Evolutionary conservation across 2,888 invertebrate genomes (phyloP), one percentile per base, ranked within the genome.

Genomic region (Osedax fenrisi): DNA sequence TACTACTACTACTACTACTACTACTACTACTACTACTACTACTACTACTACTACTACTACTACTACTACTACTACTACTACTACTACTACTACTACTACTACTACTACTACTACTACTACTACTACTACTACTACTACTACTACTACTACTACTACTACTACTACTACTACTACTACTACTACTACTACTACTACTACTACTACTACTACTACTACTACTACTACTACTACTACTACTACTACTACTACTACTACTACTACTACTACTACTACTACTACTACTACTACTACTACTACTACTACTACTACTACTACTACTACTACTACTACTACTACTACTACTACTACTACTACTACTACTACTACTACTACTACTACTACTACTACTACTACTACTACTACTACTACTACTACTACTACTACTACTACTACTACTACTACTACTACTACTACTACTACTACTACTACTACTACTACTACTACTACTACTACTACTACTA

Each of bases 11-110:
- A 56, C 56, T 56, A 56, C 56, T 56, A 56, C 56, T 56, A 56
- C 56, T 56, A 56, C 56, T 56, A 56, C 56, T 56, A 56, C 56
- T 56, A 56, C 56, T 56, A 56, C 56, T 56, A 56, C 56, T 56
- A 56, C 56, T 56, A 56, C 56, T 56, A 56, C 56, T 56, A 56
- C 56, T 56, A 56, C 56, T 56, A 56, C 56, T 56, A 56, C 56
- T 56, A 56, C 56, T 56, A 56, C 56, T 56, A 56, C 56, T 56
- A 56, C 56, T 56, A 56, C 56, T 56, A 56, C 56, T 56, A 56
- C 56, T 56, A 56, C 56, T 56, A 56, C 56, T 56, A 56, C 56
- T 56, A 56, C 56, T 56, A 56, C 56, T 56, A 56, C 56, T 56
- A 56, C 56, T 56, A 56, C 56, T 56, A 56, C 56, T 56, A 56